Conservation (phyloP, 2,113 vertebrate species). For the Aphelocoma coerulescens region DNA sequence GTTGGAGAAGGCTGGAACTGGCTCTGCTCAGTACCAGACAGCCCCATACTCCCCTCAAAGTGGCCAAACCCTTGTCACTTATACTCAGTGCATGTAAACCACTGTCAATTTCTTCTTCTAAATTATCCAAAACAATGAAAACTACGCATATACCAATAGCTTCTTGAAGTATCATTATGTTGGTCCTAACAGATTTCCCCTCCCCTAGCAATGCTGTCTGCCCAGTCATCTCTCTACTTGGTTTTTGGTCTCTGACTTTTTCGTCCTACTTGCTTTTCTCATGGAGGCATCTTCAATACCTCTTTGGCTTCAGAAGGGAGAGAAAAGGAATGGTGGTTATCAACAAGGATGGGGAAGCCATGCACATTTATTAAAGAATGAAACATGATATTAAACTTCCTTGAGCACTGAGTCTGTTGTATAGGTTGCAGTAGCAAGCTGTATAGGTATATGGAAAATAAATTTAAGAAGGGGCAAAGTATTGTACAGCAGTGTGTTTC, state of each 20-base stretch:
- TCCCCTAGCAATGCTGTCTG: not conserved
- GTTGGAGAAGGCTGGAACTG: not conserved
- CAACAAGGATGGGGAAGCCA: not conserved
- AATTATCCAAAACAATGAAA: not conserved
- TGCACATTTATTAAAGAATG: not conserved
- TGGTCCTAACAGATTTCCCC: not conserved
- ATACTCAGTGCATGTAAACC: not conserved
- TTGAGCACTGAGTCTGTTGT: not conserved
- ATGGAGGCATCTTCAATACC: not conserved
- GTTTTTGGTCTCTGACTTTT: not conserved
- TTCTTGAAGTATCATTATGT: not conserved
- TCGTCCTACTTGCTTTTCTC: not conserved
- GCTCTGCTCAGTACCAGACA: not conserved
- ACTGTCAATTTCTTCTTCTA: not conserved
- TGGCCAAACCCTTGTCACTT: not conserved
- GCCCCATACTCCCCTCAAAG: not conserved
- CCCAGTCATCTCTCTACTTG: not conserved
- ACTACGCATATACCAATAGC: not conserved
- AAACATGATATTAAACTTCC: not conserved
- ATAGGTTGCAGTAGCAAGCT: not conserved
- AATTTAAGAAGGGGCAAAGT: not conserved
- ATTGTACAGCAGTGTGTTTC: not conserved
- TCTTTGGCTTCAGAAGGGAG: not conserved
- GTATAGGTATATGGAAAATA: not conserved
- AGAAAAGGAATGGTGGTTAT: not conserved